Evolutionary conservation across 2,888 invertebrate species (phyloP).

Genomic region (Drosophila phalerata): DNA sequence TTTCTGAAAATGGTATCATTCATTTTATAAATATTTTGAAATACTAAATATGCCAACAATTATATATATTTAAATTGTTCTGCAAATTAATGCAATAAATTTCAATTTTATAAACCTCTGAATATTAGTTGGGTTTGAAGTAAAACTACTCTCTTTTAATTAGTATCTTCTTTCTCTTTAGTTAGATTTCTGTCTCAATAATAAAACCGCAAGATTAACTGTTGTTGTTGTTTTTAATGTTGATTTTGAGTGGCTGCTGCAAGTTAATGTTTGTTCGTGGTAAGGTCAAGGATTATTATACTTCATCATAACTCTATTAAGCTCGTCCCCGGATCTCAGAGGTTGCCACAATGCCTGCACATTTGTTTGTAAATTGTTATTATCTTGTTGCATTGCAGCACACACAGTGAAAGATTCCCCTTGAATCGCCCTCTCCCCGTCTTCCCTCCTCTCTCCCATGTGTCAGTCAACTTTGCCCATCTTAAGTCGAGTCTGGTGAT

Average conservation of each 20-base stretch:
- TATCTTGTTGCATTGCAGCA: constrained; percentile 54
- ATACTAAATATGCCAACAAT: not conserved
- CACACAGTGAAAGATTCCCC: constrained; percentile 42
- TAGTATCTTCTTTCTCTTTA: not conserved
- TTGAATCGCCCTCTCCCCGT: not conserved
- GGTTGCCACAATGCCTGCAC: constrained; percentile 45
- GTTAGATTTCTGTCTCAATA: not conserved
- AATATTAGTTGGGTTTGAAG: no score
- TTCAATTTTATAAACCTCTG: no score
- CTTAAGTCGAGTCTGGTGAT: constrained; percentile 55
- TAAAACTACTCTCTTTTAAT: no score
- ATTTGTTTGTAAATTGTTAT: constrained; percentile 73
- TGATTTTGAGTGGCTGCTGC: constrained; percentile 39
- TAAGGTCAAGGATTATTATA: constrained; percentile 82
- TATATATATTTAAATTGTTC: no score
- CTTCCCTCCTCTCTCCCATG: constrained; percentile 5
- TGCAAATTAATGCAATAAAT: no score
- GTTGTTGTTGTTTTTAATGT: constrained; percentile 38
- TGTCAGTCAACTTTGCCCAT: constrained; percentile 19
- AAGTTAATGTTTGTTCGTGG: constrained; percentile 67
- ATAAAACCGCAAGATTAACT: constrained; percentile 35
- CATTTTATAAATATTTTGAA: not conserved
- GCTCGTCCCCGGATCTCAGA: constrained; percentile 43
- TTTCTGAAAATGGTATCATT: no score
- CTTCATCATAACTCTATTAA: constrained; percentile 80